These are phyloP conservation scores for Muschampia plurimacula DNA, from an alignment of 2,888 invertebrate species.

Conservation along the genomic window DNA sequence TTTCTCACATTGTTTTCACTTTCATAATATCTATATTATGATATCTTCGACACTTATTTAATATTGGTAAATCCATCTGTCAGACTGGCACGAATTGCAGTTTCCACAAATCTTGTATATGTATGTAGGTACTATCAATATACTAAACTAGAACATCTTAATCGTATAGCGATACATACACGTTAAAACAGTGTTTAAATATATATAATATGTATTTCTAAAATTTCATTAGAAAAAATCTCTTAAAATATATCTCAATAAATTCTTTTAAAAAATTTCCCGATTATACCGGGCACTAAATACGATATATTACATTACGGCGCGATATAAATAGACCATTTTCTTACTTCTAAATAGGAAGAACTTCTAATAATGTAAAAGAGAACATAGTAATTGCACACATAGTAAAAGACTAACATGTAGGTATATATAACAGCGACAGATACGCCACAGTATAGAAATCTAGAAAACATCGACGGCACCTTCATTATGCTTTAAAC, in stretches of 20 bases:
- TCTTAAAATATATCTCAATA: slow-evolving; percentile 83
- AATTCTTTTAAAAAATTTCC: slow-evolving; percentile 67
- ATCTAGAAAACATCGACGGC: slow-evolving; percentile 38
- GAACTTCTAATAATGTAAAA: slow-evolving; percentile 74
- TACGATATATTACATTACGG: slow-evolving; percentile 69
- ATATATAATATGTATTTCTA: slow-evolving; percentile 62
- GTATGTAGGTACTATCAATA: slow-evolving; percentile 51
- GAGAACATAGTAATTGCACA: slow-evolving; percentile 81
- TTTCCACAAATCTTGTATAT: slow-evolving; percentile 58
- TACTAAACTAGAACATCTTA: slow-evolving; percentile 67
- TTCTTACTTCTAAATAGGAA: slow-evolving; percentile 79
- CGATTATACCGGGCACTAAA: slow-evolving; percentile 60
- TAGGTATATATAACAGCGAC: slow-evolving; percentile 45
- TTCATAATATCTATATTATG: slow-evolving; percentile 36
- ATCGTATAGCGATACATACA: slow-evolving; percentile 77
- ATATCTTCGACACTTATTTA: slow-evolving; percentile 55
- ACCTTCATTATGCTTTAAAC: slow-evolving; percentile 46
- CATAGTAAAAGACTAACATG: slow-evolving; percentile 68
- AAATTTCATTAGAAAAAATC: slow-evolving; percentile 80
- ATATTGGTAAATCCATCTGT: slow-evolving; percentile 64
- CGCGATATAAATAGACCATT: slow-evolving; percentile 78
- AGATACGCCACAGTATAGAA: slow-evolving; percentile 40
- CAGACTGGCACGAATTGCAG: slow-evolving; percentile 67
- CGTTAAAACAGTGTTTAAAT: slow-evolving; percentile 72
- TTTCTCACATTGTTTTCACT: slow-evolving; percentile 55